A percentile compares a stretch with the other conserved stretches of the same genome.
These are phyloP conservation scores for Danaus plexippus DNA, from an alignment of 1,140 invertebrate species.

Conservation along the genomic window DNA sequence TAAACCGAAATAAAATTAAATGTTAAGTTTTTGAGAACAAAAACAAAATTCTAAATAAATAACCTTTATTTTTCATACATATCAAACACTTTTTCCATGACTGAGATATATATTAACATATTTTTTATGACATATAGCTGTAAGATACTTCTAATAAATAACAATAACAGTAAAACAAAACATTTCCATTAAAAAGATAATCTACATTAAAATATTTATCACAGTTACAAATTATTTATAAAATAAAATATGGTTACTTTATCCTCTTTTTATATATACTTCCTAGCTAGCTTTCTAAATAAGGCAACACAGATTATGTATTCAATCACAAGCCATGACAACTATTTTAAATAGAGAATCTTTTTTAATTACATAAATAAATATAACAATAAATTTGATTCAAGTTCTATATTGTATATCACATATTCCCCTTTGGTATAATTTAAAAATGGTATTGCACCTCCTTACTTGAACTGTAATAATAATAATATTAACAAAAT, in stretches of 20 bases:
- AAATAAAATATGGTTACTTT: slow-evolving; percentile 12
- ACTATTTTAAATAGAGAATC: slow-evolving; percentile 20
- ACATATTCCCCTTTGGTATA: too few species aligned
- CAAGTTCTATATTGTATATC: too few species aligned
- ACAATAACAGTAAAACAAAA: slow-evolving; percentile 12
- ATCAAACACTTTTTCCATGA: too few species aligned
- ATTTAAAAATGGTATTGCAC: neutral
- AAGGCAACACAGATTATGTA: slow-evolving; percentile 19
- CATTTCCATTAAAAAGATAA: slow-evolving; percentile 20
- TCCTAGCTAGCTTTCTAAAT: slow-evolving; percentile 23
- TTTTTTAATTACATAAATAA: slow-evolving; percentile 12
- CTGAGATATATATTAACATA: slow-evolving; percentile 19
- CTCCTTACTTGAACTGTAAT: too few species aligned
- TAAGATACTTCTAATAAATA: slow-evolving; percentile 9
- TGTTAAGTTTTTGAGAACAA: neutral
- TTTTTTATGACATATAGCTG: slow-evolving; percentile 10
- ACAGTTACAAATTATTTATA: slow-evolving; percentile 29
- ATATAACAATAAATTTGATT: slow-evolving; percentile 24
- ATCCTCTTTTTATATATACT: slow-evolving; percentile 10
- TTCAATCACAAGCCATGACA: slow-evolving; percentile 19
- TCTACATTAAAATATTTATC: slow-evolving; percentile 30
- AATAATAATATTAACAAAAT: too few species aligned
- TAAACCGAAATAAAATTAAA: too few species aligned
- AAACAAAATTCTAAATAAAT: slow-evolving; percentile 19
- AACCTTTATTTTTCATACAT: slow-evolving; percentile 10